phyloP scores from a whole-genome alignment of 2,797 vertebrate genomes.

The Chlorospingus semifuscus region DNA sequence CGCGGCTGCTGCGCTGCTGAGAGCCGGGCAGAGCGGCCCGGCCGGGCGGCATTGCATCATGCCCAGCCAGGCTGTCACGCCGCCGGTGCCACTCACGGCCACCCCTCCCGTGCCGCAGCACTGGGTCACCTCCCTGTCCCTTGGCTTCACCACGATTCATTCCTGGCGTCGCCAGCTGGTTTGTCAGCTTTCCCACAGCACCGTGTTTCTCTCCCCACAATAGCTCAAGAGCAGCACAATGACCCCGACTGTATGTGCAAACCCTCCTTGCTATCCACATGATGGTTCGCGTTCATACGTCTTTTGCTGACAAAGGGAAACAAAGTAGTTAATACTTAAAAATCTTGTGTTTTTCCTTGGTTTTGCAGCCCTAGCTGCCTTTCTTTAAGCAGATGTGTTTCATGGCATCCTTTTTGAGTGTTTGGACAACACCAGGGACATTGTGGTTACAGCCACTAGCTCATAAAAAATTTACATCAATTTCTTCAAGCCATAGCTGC shows the following conservation, averaged over 20 bases:
- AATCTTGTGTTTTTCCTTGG: background rate
- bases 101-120: background rate
- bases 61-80: rapidly evolving
- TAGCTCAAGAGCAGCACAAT: rapidly evolving
- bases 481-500: background rate
- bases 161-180: background rate
- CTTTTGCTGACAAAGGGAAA: background rate
- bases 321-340: background rate
- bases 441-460: background rate
- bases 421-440: background rate
- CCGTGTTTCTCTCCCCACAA: background rate
- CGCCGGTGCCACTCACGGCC: rapidly evolving
- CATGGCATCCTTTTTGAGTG: background rate
- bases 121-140: background rate
- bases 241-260: background rate
- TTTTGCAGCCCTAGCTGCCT: background rate
- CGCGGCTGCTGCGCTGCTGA: rapidly evolving
- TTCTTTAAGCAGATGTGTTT: background rate
- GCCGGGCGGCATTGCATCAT: rapidly evolving
- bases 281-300: background rate
- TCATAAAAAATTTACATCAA: background rate
- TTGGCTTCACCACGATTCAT: background rate
- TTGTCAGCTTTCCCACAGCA: background rate
- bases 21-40: rapidly evolving
- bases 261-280: background rate